Evolutionary conservation across 2,888 invertebrate species (phyloP), one percentile per base, ranked within the genome.

Genomic region (Petrolisthes cinctipes): DNA sequence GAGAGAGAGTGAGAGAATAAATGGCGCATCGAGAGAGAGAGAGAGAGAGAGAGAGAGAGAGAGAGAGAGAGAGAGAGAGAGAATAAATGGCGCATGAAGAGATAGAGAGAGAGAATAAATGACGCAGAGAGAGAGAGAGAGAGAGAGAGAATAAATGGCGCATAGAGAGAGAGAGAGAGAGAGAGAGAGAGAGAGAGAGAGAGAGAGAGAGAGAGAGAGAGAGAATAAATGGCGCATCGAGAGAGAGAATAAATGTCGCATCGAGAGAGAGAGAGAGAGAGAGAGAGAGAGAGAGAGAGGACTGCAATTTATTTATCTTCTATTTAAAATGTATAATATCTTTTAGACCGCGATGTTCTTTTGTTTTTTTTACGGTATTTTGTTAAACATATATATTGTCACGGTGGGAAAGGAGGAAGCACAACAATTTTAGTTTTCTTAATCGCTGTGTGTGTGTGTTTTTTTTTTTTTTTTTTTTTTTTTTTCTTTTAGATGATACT

Each of bases 121-220:
- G 80, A 4, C 20, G 56, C 9, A 56, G 56, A 3, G 75, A 75
- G 56, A 56, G 80, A 80, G 80, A 56, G 80, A 57, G 61, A 54
- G 54, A 17, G 9, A 57, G 80, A 80, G 80, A 80, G 11, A 57
- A n/a, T n/a, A n/a, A n/a, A n/a, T n/a, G n/a, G n/a, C n/a, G n/a
- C n/a, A 61, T 61, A 14, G 14, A 14, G 61, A 61, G 61, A 9
- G 7, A 14, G 61, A 61, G 61, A 61, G 61, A 61, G 14, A 61
- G 61, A 9, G 14, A 9, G 14, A 14, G 61, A 61, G 61, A 61
- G 61, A 61, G 61, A 61, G 61, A 61, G 61, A 61, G 81, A 20
- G 81, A 9, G 23, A 56, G 56, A n/a, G 57, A 17, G 81, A 61
- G 56, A 61, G 51, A n/a, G 81, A 57, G 81, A 53, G 81, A 79